These are phyloP conservation scores for Desoria tigrina DNA, from an alignment of 2,888 invertebrate species.

Conservation along the genomic window DNA sequence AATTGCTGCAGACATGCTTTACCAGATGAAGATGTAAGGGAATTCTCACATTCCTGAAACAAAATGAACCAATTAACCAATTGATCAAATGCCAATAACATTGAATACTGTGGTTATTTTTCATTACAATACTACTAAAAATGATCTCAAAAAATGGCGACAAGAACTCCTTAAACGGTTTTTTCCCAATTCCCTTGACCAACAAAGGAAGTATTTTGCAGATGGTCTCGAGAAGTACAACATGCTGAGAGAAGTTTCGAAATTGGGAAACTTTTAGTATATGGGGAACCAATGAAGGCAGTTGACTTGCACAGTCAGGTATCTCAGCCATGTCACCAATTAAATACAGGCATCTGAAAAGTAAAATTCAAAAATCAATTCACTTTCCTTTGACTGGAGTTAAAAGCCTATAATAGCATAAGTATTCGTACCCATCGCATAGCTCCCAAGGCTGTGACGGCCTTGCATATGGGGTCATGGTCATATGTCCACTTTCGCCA, in stretches of 20 bases:
- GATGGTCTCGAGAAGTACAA: constrained; percentile 60
- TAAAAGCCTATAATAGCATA: neutral
- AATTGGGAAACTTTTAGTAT: constrained; percentile 58
- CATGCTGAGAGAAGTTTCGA: constrained; percentile 60
- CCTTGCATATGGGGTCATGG: constrained; percentile 52
- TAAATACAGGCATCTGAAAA: constrained; percentile 58
- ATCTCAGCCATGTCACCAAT: constrained; percentile 59
- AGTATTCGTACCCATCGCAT: constrained; percentile 59
- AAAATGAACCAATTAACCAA: constrained; percentile 9
- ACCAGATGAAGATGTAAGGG: constrained; percentile 60
- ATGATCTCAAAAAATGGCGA: constrained; percentile 60
- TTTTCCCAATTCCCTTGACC: constrained; percentile 60
- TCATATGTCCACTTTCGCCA: constrained; percentile 33
- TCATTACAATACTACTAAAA: constrained; percentile 60
- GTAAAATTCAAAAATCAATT: constrained; percentile 17
- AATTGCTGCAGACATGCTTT: constrained; percentile 59
- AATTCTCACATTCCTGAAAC: constrained; percentile 60
- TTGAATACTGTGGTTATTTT: too few relatives aligned
- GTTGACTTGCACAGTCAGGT: constrained; percentile 54
- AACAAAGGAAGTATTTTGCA: constrained; percentile 61
- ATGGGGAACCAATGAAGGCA: constrained; percentile 57
- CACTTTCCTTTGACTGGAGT: too few relatives aligned
- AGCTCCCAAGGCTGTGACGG: constrained; percentile 62
- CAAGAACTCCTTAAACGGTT: constrained; percentile 60
- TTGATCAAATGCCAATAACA: neutral